These are phyloP conservation scores for Diplodus sargus DNA, from an alignment of 2,797 vertebrate genomes.

Conservation along the genomic window DNA sequence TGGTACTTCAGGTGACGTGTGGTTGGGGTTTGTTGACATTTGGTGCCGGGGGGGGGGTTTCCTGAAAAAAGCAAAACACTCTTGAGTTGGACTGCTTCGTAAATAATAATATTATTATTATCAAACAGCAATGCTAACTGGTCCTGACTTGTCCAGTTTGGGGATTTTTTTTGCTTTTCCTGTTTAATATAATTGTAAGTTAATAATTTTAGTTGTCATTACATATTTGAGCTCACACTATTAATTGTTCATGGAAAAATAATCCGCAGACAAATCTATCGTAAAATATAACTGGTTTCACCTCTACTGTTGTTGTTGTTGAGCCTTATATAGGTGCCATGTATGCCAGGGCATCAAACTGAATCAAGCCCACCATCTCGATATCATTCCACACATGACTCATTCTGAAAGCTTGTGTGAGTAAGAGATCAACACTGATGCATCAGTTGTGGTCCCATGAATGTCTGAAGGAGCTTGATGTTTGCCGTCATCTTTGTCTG, in stretches of 20 bases:
- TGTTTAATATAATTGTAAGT: not conserved
- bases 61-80: not conserved
- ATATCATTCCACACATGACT: not conserved
- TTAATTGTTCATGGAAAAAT: not conserved
- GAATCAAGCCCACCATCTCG: not conserved
- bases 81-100: not conserved
- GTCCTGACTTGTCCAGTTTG: not conserved
- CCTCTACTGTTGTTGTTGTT: not conserved
- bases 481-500: not conserved
- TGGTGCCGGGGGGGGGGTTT: not conserved
- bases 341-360: not conserved
- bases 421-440: not conserved
- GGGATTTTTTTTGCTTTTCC: not conserved
- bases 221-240: not conserved
- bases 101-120: not conserved
- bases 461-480: not conserved
- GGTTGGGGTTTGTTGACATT: constrained; percentile 19
- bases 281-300: not conserved
- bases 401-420: not conserved
- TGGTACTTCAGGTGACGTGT: not conserved
- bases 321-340: not conserved
- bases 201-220: not conserved
- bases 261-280: not conserved
- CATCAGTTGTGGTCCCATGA: not conserved
- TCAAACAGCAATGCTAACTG: not conserved